Conservation (phyloP, 92 coral and sea anemone genomes). For the Paramuricea clavata region DNA sequence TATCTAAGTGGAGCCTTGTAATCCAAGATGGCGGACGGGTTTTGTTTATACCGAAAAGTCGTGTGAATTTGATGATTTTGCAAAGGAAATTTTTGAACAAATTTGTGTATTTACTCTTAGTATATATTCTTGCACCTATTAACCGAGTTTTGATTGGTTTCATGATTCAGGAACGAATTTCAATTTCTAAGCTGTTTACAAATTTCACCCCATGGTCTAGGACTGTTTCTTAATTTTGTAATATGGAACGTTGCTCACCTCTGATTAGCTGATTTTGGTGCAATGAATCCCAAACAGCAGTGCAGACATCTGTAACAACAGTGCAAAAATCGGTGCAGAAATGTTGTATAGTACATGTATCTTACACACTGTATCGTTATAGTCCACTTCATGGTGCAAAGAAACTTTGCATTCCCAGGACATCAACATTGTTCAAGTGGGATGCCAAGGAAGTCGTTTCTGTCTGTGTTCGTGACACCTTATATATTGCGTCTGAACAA, state of each 20-base stretch:
- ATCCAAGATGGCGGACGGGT: background rate
- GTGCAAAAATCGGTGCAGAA: background rate
- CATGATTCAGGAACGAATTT: constrained; percentile 22
- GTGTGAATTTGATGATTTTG: no score
- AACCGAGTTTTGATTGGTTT: constrained; percentile 1
- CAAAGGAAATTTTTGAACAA: constrained; percentile 8
- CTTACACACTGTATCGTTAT: background rate
- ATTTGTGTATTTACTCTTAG: constrained; percentile 27
- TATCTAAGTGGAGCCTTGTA: no score
- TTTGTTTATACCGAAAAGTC: background rate
- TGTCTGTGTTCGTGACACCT: background rate
- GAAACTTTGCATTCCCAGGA: background rate
- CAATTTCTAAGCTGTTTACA: constrained; percentile 15
- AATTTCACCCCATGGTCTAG: constrained; percentile 31
- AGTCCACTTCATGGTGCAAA: background rate
- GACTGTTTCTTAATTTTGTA: no score
- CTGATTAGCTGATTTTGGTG: no score
- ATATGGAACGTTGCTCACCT: no score
- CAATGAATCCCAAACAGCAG: background rate
- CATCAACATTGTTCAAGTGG: background rate
- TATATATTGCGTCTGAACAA: background rate
- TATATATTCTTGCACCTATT: constrained; percentile 5
- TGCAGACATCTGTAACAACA: background rate
- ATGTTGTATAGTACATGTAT: background rate
- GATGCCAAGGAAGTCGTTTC: background rate